Evolutionary conservation across 2,113 vertebrate species (phyloP).

Genomic region (Boleophthalmus pectinirostris): DNA sequence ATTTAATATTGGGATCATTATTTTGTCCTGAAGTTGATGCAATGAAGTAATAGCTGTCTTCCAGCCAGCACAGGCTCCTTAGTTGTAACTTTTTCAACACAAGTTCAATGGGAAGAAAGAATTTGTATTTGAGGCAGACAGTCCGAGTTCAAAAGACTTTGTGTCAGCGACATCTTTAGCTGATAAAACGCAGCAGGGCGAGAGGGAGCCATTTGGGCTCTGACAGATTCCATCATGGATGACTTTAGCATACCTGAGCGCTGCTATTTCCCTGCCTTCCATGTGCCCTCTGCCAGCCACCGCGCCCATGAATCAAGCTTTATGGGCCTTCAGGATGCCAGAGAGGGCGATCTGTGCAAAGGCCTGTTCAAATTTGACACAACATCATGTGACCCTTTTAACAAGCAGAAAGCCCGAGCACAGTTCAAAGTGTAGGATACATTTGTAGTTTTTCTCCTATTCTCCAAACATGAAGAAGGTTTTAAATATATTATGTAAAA

Average conservation of each 20-base stretch:
- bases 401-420: conserved; percentile 63
- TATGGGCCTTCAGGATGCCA: conserved; percentile 70
- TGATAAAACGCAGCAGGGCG: conserved; percentile 67
- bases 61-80: conserved; percentile 19
- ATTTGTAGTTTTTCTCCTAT: conserved; percentile 41
- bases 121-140: conserved; percentile 63
- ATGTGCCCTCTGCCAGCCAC: conserved; percentile 63
- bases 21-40: not conserved
- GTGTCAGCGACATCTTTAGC: conserved; percentile 61
- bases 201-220: conserved; percentile 68
- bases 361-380: conserved; percentile 74
- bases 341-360: conserved; percentile 72
- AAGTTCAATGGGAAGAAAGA: conserved; percentile 45
- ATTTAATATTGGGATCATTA: not conserved
- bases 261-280: conserved; percentile 61
- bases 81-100: conserved; percentile 41
- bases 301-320: conserved; percentile 74
- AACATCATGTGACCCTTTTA: conserved; percentile 75
- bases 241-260: conserved; percentile 76
- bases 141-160: conserved; percentile 72
- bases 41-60: not conserved
- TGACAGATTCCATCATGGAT: conserved; percentile 76
- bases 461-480: not conserved
- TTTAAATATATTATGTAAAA: not conserved
- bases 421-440: conserved; percentile 50